Base-by-base conservation (phyloP, 1,140 invertebrate genomes). In the Phenacoccus solenopsis region DNA sequence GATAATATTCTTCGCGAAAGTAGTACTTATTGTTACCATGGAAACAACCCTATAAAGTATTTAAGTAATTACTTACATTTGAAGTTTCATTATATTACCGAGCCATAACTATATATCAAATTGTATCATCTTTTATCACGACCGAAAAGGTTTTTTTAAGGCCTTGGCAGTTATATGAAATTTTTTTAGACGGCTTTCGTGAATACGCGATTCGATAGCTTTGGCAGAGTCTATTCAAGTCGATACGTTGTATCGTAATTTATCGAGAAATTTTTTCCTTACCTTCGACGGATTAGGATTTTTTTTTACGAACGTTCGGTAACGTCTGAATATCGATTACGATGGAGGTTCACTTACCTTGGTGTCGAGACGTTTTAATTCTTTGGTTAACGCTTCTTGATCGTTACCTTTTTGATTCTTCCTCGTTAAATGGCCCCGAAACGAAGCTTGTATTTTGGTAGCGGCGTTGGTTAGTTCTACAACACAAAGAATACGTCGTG, bases 381-480 rank as follows among this genome's bases (percentile, higher is more conserved):
- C 77, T 13, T 35, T 68, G 13, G 67, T 68, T 30, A 74, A 68
- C 20, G 30, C 30, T 32, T 68, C 30, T 68, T 68, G 27, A 30
- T 35, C 30, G 28, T 68, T 68, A 68, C 30, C 30, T 68, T 30
- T 68, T 32, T 68, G 82, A 76, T 84, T 80, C 76, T 93, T 93
- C 77, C 90, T 85, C 56, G 88, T 86, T 84, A 93, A 89, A 80
- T 94, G 92, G 61, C 93, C 92, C 73, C 92, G 84, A 83, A 96
- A 96, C 56, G 91, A 91, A 1, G 91, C 91, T 80, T 96, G 93
- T 76, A 96, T 96, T 83, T 94, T 95, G 32, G 88, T 88, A 25
- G 93, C 94, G 12, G 93, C 94, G 77, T 91, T 81, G 78, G 89
- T 89, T 72, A 96, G 81, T 75, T 95, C 93, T 91, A 82, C 59